Evolutionary conservation across 2,888 invertebrate genomes (phyloP).

Genomic region (Mystacides longicornis): DNA sequence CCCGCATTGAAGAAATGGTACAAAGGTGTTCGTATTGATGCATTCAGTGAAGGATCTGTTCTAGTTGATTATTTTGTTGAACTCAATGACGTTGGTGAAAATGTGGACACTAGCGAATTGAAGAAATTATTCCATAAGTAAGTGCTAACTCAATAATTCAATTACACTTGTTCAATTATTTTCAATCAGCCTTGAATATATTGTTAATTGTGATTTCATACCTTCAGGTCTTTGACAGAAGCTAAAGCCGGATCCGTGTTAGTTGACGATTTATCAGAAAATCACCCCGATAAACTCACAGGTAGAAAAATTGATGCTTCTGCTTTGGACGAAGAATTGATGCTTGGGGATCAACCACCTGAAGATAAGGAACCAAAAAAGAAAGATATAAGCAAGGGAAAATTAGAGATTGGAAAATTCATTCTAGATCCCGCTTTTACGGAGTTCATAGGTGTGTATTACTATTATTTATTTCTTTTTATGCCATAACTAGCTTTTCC

Average conservation of each 20-base stretch:
- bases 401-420: slow-evolving; percentile 71
- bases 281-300: slow-evolving; percentile 20
- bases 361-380: slow-evolving; percentile 47
- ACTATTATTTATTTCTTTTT: too few species aligned
- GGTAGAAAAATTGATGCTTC: slow-evolving; percentile 20
- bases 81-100: slow-evolving; percentile 63
- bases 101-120: slow-evolving; percentile 63
- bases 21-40: slow-evolving; percentile 78
- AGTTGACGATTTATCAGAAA: slow-evolving; percentile 36
- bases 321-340: slow-evolving; percentile 40
- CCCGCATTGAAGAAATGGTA: slow-evolving; percentile 72
- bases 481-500: too few species aligned
- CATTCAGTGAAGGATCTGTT: slow-evolving; percentile 81
- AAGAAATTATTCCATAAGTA: slow-evolving; percentile 55
- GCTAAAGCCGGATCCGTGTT: slow-evolving; percentile 46
- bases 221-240: slow-evolving; percentile 54
- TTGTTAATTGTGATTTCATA: too few species aligned
- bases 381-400: slow-evolving; percentile 50
- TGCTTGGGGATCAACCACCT: slow-evolving; percentile 45
- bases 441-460: slow-evolving; percentile 83
- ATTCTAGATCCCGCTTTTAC: slow-evolving; percentile 79
- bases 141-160: slow-evolving; percentile 25
- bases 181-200: too few species aligned
- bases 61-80: slow-evolving; percentile 84
- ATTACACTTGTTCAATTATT: too few species aligned